Conservation (phyloP, 2,113 vertebrate genomes). For the Plectropomus leopardus region DNA sequence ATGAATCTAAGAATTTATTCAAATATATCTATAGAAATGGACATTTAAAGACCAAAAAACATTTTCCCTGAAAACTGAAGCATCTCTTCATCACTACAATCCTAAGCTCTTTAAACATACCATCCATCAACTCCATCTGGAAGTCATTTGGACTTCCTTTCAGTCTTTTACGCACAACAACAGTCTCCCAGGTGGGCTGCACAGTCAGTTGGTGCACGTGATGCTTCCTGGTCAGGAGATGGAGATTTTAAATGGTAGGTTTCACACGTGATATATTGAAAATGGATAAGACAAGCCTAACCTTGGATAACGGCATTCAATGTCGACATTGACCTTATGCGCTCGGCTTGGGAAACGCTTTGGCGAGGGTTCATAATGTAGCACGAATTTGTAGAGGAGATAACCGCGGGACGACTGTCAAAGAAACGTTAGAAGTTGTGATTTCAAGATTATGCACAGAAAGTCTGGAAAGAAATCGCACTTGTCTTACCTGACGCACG, state of each 20-base stretch:
- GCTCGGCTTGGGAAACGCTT: conserved; percentile 32
- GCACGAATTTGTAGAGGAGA: conserved; percentile 75
- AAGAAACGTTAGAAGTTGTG: not conserved
- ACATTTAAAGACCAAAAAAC: not conserved
- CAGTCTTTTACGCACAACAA: conserved; percentile 65
- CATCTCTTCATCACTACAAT: not conserved
- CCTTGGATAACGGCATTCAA: conserved; percentile 82
- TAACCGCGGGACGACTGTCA: conserved; percentile 61
- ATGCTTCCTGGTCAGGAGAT: conserved; percentile 65
- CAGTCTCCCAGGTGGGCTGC: conserved; percentile 74
- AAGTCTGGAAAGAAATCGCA: not conserved
- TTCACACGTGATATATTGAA: not conserved
- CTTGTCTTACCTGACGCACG: conserved; percentile 64
- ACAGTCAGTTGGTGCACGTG: conserved; percentile 76
- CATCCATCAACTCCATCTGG: conserved; percentile 79
- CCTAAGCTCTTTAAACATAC: conserved; percentile 50
- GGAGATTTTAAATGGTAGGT: not conserved
- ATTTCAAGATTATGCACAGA: not conserved
- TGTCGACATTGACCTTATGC: conserved; percentile 54
- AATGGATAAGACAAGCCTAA: conserved; percentile 16
- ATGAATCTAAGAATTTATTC: conserved; percentile 64
- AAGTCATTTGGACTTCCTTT: conserved; percentile 62
- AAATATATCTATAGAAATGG: not conserved
- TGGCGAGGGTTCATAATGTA: conserved; percentile 68
- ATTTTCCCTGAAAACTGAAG: not conserved